phyloP scores from a whole-genome alignment of 1,140 invertebrate genomes.

The Papilio machaon region DNA sequence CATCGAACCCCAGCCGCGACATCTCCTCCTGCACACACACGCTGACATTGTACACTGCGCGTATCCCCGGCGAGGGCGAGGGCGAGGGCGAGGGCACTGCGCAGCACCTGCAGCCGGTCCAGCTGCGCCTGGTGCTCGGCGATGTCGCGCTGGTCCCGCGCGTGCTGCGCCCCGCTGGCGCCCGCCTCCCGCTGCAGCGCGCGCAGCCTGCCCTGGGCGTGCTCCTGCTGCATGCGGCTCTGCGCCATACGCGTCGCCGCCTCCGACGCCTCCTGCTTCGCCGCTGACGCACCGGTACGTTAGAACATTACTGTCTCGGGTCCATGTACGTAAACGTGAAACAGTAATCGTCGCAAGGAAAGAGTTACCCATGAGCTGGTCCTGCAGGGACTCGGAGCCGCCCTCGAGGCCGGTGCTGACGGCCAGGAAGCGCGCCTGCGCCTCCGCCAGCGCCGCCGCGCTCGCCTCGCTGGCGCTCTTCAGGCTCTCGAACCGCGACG shows the following conservation, averaged over 20 bases:
- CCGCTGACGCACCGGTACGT: slow-evolving; percentile 79
- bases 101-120: slow-evolving; percentile 78
- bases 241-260: slow-evolving; percentile 92
- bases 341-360: no score
- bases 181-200: slow-evolving; percentile 87
- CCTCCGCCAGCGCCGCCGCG: slow-evolving; percentile 85
- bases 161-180: slow-evolving; percentile 87
- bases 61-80: not conserved
- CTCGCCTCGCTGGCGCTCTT: slow-evolving; percentile 87
- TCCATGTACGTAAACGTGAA: no score
- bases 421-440: slow-evolving; percentile 92
- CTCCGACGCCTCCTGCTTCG: slow-evolving; percentile 88
- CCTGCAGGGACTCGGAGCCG: slow-evolving; percentile 93
- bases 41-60: not conserved
- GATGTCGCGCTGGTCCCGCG: slow-evolving; percentile 86
- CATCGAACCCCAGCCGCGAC: slow-evolving; percentile 84
- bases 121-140: slow-evolving; percentile 85
- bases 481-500: slow-evolving; percentile 87
- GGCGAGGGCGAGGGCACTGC: no score
- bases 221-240: slow-evolving; percentile 89
- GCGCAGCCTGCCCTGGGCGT: slow-evolving; percentile 86
- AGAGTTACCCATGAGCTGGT: slow-evolving; percentile 90
- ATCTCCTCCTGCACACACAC: slow-evolving; percentile 60
- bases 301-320: no score
- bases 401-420: slow-evolving; percentile 91